Evolutionary conservation across 2,888 invertebrate species (phyloP).

Genomic region (Phaonia tiefii): DNA sequence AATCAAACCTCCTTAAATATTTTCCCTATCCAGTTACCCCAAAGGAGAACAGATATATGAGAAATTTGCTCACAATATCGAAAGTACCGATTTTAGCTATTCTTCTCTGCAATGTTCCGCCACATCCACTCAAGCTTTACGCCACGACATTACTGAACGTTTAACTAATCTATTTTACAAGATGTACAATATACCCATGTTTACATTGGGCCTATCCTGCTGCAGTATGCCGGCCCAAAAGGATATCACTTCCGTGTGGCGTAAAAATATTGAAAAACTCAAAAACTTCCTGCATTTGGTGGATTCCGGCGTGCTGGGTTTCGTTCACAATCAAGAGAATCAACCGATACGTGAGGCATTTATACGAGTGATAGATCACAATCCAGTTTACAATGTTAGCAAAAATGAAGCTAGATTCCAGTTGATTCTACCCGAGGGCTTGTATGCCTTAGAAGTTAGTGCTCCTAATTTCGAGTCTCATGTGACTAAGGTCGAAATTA

Average conservation of each 20-base stretch:
- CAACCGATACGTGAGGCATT: constrained; percentile 87
- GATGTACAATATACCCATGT: constrained; percentile 85
- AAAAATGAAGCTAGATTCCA: constrained; percentile 87
- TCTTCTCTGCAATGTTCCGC: constrained; percentile 73
- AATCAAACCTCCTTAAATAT: background rate
- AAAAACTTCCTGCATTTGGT: constrained; percentile 84
- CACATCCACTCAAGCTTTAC: constrained; percentile 72
- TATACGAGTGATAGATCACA: constrained; percentile 84
- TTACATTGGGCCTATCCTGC: constrained; percentile 89
- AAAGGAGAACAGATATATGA: constrained; percentile 74
- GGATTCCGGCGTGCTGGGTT: constrained; percentile 87
- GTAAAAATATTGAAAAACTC: constrained; percentile 84
- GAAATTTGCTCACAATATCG: constrained; percentile 76
- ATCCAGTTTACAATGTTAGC: constrained; percentile 83
- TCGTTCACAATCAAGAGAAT: constrained; percentile 85
- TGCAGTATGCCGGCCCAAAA: constrained; percentile 89
- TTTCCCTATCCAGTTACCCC: constrained; percentile 71
- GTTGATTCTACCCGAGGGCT: constrained; percentile 86
- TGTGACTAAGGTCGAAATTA: constrained; percentile 78
- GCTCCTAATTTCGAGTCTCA: constrained; percentile 84
- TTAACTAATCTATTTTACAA: constrained; percentile 84
- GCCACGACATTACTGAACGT: constrained; percentile 79
- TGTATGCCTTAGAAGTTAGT: constrained; percentile 84
- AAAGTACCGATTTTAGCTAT: constrained; percentile 75
- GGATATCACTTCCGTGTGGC: constrained; percentile 87